Evolutionary conservation across 2,888 invertebrate species (phyloP), one percentile per base, ranked within the genome.

Genomic region (Volucella inflata): DNA sequence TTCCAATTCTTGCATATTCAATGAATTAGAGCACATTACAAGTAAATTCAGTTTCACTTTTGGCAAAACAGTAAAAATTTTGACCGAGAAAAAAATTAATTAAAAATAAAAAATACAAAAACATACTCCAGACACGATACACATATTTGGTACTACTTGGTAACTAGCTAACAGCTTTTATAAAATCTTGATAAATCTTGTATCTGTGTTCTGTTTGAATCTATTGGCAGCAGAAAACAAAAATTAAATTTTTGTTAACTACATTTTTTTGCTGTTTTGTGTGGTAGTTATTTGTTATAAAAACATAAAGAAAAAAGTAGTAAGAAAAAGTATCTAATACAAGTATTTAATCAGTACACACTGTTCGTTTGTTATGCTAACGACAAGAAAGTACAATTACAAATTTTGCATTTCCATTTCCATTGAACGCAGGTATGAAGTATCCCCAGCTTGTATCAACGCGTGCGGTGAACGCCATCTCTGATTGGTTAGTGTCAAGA

Each of bases 401-500:
- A 70, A 75, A 70, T 76, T 64, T 30, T 81, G 80, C 80, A 75
- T 85, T 84, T 84, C 59, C 80, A 75, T 85, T 84, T 84, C 59
- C 65, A 75, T 84, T 82, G 65, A 76, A 87, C 51, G 81, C 88
- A 90, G 90, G 89, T 89, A 94, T 94, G 94, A 94, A 94, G 94
- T 94, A 94, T 93, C 93, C 93, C 89, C 94, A 94, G 92, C 91
- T 93, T 91, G 93, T 94, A 91, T 93, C 94, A 89, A 93, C 94
- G 93, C 94, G 94, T 91, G 93, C 94, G 88, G 90, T 91, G 88
- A 91, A 90, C 89, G 94, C 94, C 92, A 94, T 96, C 91, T 95
- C 95, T 92, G 94, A 94, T 93, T 96, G 96, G 96, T 94, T 96
- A 90, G 95, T 95, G 91, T 94, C 94, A 92, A 95, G 95, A 93